Base-by-base conservation (phyloP, 2,797 vertebrate genomes). In the Acrocephalus scirpaceus region DNA sequence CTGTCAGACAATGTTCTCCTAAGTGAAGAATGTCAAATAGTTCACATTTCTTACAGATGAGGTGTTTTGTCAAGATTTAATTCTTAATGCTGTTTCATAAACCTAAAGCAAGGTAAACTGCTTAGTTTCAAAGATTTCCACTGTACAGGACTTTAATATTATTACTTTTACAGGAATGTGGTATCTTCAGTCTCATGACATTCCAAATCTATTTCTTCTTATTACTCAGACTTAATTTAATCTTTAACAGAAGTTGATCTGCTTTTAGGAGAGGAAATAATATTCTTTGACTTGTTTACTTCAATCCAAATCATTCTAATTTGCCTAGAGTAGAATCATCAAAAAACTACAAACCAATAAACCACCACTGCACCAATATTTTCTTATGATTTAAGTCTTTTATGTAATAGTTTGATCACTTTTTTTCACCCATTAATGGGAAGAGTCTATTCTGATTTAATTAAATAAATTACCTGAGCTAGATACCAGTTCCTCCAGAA, bases 401-500 rank as follows among this genome's bases (percentile, higher is more conserved):
- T 53, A 38, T 2, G 65, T 42, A 76, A 77, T 42, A 78, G 30
- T 36, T 61, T 26, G 53, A 85, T 45, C 54, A n/a, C 58, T 60
- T 77, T 74, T 32, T 44, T 82, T 40, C 40, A 83, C 38, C 53
- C 19, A 29, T 25, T 60, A 88, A 92, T 88, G 87, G 72, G 96
- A 95, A 90, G 67, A 94, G 61, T 62, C 64, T 90, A 73, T 61
- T 95, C 20, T 92, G 88, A 97, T 79, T 90, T 89, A 93, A 95
- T 90, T 85, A 88, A 93, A 86, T 67, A 82, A 93, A 92, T 90
- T 95, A 84, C 91, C 66, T 92, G 75, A 91, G 48, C 94, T 72
- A 96, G 96, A 97, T 92, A 97, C 90, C 92, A 97, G 95, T 93
- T 97, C 92, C 95, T 97, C 93, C 78, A 95, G 93, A 96, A 97